Evolutionary conservation across 64 coral and sea anemone genomes (phyloP).

Genomic region (Platygyra sinensis): DNA sequence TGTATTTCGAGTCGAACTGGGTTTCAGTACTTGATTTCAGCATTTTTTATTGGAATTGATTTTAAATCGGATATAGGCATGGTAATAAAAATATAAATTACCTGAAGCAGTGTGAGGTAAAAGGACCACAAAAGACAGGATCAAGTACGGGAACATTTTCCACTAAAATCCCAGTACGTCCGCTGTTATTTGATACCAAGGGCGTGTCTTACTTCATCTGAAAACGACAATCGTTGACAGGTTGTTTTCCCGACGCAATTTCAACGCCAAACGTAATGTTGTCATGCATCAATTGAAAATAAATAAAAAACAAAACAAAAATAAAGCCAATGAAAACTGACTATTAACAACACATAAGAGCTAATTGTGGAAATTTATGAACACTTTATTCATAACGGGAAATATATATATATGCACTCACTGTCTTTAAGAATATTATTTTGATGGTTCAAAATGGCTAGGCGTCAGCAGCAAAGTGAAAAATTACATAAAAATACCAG

Average conservation of each 20-base stretch:
- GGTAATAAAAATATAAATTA: neutral
- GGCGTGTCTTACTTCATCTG: neutral
- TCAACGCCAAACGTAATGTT: neutral
- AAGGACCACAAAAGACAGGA: neutral
- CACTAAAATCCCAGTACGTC: neutral
- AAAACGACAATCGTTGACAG: neutral
- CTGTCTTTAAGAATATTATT: no score
- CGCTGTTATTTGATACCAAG: neutral
- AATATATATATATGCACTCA: no score
- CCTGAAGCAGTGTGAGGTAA: neutral
- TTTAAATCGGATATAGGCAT: neutral
- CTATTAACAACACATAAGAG: no score
- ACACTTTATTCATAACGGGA: no score
- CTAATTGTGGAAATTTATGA: no score
- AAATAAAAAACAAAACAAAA: neutral
- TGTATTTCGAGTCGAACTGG: no score
- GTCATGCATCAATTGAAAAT: neutral
- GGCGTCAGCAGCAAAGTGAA: no score
- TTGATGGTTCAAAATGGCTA: no score
- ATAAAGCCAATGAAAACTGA: no score
- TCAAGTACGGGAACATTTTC: neutral
- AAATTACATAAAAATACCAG: no score
- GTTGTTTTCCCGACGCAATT: neutral
- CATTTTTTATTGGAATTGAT: no score
- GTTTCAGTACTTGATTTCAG: no score